Base-by-base conservation (phyloP, 2,888 invertebrate species). In the Nephrocerus scutellatus region DNA sequence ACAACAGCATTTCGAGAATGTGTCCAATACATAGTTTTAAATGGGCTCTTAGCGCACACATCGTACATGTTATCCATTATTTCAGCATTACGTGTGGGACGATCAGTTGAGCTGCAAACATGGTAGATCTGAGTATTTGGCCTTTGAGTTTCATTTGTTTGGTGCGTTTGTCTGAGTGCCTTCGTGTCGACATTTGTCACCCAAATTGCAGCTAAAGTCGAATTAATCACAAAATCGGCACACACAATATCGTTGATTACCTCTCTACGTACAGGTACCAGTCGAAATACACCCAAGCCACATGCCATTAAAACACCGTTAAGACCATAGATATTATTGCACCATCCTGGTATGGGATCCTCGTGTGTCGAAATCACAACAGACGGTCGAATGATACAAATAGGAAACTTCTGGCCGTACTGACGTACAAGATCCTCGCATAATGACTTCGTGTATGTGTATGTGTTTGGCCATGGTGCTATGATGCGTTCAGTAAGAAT, bases 181-280 rank as follows among this genome's bases (percentile, higher is more conserved):
- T 32, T 6, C 13, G 30, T 16, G 6, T 46, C 44, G n/a, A 40
- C 26, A n/a, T 43, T 10, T 5, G 54, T 56, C 7, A 36, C 44
- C 55, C 56, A 58, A 12, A 53, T 35, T 2, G 52, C 50, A 1
- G 53, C 54, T 13, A 58, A 31, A 2, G 55, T 55, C 10, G 51
- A 47, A 44, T 57, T 58, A 1, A 51, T 49, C 5, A 56, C 56
- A 43, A 48, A 55, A 42, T 58, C 58, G 2, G 54, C 56, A 26
- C 56, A 56, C 3, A 58, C 46, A 18, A 57, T 43, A 39, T 54
- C 54, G 6, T 47, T 47, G 3, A 47, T 19, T 12, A 28, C 20
- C 3, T 41, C 12, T 4, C 23, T 13, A n/a, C 40, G 14, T 1
- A 39, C 16, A 5, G 40, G 45, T 19, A 53, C 19, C 4, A 55